Base-by-base conservation (phyloP, 2,888 invertebrate species). In the Andrena camellia region DNA sequence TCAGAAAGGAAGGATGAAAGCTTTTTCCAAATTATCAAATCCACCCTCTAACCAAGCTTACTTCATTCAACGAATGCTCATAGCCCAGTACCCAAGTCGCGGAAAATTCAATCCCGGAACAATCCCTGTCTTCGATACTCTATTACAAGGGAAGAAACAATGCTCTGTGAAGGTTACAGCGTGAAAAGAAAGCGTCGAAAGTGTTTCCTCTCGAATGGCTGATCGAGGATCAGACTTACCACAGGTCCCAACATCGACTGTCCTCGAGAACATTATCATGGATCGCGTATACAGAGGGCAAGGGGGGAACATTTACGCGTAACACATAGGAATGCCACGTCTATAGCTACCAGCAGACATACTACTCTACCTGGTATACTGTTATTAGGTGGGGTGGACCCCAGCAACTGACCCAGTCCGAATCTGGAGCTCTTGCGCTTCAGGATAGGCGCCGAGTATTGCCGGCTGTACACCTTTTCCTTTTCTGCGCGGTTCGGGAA, bases 391-490 rank as follows among this genome's bases (percentile, higher is more conserved):
- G 94, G 93, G 90, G 94, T 93, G 91, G 93, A 93, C 95, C 95
- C 96, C 95, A 96, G 95, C 94, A 97, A 96, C 96, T 97, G 97
- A 95, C 98, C 98, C 94, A 98, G 95, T 90, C 98, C 98, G 94
- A 99, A 98, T 90, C 97, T 97, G 85, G 98, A 98, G 89, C 97
- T 98, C 95, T 98, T 98, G 94, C 98, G 96, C 95, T 98, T 98
- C 90, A 99, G 96, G 92, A 98, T 97, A n/a, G 99, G 99, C 63
- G 99, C 99, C 26, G 99, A 99, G 94, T 98, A 97, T 95, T 99
- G 99, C 8, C 99, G 96, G 91, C 96, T 97, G 94, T 98, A 97
- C 88, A 97, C 96, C 94, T 97, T 98, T 94, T 98, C 98, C 94
- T 97, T 97, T 90, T 97, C 97, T 95, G 95, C 93, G 94, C 80